Evolutionary conservation across 2,113 vertebrate species (phyloP), one percentile per base, ranked within the genome.

Genomic region (Hyperoodon ampullatus): DNA sequence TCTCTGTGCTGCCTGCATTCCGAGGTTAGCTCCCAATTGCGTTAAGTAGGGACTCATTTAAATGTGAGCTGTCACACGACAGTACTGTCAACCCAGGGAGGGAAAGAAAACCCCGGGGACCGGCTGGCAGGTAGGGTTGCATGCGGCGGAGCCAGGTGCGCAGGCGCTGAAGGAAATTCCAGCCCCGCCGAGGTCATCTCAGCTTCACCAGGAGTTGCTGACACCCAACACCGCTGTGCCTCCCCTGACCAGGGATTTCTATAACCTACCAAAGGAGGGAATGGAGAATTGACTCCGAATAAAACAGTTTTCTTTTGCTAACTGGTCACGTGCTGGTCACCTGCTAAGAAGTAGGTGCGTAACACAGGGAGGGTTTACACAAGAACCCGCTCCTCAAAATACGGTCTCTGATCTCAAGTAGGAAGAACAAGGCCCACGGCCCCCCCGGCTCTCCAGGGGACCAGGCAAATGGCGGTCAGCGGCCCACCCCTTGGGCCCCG

Each of bases 1-100:
- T 19, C 9, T 50, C 8, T 44, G 21, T n/a, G 47, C 39, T 75
- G 72, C 53, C 42, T 53, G 35, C 26, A 21, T 55, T 81, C 92
- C 71, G 89, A 78, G 77, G 89, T 96, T 26, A 92, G 86, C 80
- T 82, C 66, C 68, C 92, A 90, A 33, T 75, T 84, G 70, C 80
- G 53, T 44, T 14, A 2, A 42, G 23, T 1, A 55, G 80, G 82
- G 65, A 78, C 82, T 86, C 81, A 11, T 21, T 47, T 84, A 19
- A 66, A 55, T 55, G 33, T 84, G 55, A 78, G 91, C 58, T 58
- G 50, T 87, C 88, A 92, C 50, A 39, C 66, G 90, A 81, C 26
- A 61, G 86, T 15, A 65, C 72, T 42, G 39, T 77, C 65, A 82
- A 75, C 85, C 58, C 39, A 47, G 9, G 50, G 16, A 83, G 77